Conservation (phyloP, 2,113 vertebrate genomes). For the Hyaena hyaena region DNA sequence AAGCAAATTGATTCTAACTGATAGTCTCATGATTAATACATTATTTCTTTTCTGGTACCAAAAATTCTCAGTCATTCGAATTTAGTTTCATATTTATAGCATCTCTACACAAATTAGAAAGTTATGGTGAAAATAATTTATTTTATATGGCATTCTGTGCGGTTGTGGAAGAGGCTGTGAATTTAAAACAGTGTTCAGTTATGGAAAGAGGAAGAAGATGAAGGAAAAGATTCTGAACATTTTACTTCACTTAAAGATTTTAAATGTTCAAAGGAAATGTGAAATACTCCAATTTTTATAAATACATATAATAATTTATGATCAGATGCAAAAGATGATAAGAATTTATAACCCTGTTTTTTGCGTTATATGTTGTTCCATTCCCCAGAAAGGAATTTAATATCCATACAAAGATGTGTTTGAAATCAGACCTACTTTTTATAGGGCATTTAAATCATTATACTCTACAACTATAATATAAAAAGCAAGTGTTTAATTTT, state of each 20-base stretch:
- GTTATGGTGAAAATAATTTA: background rate
- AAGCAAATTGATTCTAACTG: slow-evolving; percentile 59
- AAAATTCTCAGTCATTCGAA: slow-evolving; percentile 66
- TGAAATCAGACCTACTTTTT: slow-evolving; percentile 42
- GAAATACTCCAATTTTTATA: background rate
- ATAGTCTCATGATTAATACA: slow-evolving; percentile 28
- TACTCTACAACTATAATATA: background rate
- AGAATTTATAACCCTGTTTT: background rate
- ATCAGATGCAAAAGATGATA: background rate
- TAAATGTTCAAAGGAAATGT: background rate
- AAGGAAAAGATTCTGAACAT: background rate
- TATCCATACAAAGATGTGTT: background rate
- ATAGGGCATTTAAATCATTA: background rate
- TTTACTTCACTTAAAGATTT: slow-evolving; percentile 35
- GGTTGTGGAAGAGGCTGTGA: slow-evolving; percentile 10
- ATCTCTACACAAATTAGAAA: slow-evolving; percentile 64
- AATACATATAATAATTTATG: background rate
- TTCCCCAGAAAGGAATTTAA: slow-evolving; percentile 60
- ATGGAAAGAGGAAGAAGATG: background rate
- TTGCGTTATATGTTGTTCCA: background rate
- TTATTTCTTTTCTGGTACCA: slow-evolving; percentile 70
- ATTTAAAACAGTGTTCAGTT: slow-evolving; percentile 29
- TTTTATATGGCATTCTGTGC: background rate
- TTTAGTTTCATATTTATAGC: slow-evolving; percentile 49
- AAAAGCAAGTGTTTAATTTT: slow-evolving; percentile 47